A percentile compares a stretch with the other conserved stretches of the same genome.
phyloP scores from a whole-genome alignment of 2,113 vertebrate species.

The Scomber japonicus region DNA sequence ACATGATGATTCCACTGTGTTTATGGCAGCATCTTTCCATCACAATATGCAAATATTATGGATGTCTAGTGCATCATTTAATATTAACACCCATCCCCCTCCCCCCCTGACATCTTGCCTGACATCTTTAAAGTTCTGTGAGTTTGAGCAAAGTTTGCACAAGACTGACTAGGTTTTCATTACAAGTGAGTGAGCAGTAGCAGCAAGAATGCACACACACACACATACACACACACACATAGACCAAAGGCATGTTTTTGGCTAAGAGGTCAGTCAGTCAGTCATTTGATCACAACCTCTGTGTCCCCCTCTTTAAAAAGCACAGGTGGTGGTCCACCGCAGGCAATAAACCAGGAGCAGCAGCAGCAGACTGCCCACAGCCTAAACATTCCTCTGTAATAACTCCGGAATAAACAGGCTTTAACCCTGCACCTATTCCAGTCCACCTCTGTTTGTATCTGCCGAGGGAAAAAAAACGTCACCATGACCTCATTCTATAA shows the following conservation, averaged over 20 bases:
- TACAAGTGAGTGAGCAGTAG: neutral
- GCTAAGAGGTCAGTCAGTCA: slow-evolving; percentile 32
- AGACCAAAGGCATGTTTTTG: neutral
- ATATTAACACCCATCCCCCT: neutral
- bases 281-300: slow-evolving; percentile 17
- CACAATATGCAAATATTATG: neutral
- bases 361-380: slow-evolving; percentile 59
- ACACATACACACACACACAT: neutral
- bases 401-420: slow-evolving; percentile 44
- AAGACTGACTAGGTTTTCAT: neutral
- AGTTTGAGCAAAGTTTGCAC: neutral
- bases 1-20: neutral
- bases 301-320: slow-evolving; percentile 8
- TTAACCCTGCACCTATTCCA: slow-evolving; percentile 27
- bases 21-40: neutral
- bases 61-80: neutral
- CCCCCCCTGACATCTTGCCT: neutral
- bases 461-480: slow-evolving; percentile 8
- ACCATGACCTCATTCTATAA: slow-evolving; percentile 31
- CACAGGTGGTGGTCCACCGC: slow-evolving; percentile 68
- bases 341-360: slow-evolving; percentile 52
- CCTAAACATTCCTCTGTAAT: slow-evolving; percentile 69
- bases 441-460: slow-evolving; percentile 30
- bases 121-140: neutral
- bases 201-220: neutral